Evolutionary conservation across 2,113 vertebrate genomes (phyloP).

Genomic region (Notiomystis cincta): DNA sequence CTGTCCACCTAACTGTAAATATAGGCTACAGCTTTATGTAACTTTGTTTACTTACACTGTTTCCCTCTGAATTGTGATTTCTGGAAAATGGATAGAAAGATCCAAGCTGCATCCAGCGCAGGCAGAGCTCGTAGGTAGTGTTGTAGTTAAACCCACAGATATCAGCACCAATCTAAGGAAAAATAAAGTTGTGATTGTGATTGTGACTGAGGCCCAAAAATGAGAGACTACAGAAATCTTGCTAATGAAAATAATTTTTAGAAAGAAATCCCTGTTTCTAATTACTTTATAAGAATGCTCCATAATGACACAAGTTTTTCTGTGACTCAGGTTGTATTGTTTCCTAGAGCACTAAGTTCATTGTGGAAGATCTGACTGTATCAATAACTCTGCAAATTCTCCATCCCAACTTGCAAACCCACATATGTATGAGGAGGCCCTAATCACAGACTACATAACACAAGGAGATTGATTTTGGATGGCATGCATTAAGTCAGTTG

Average conservation of each 20-base stretch:
- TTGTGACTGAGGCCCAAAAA: not conserved
- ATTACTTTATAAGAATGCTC: not conserved
- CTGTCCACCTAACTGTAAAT: not conserved
- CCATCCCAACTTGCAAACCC: not conserved
- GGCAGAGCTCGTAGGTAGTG: slow-evolving; percentile 79
- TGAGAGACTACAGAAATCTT: not conserved
- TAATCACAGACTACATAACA: not conserved
- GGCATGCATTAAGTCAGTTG: not conserved
- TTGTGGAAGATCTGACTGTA: not conserved
- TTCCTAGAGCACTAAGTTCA: not conserved
- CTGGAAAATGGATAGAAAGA: slow-evolving; percentile 89
- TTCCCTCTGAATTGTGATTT: slow-evolving; percentile 82
- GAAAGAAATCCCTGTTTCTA: not conserved
- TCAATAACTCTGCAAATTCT: not conserved
- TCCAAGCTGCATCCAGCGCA: slow-evolving; percentile 88
- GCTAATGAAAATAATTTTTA: not conserved
- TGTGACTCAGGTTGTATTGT: not conserved
- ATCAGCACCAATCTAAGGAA: slow-evolving; percentile 82
- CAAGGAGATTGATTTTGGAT: not conserved
- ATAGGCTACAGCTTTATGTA: not conserved
- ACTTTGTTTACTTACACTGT: slow-evolving; percentile 59
- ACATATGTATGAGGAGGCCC: not conserved
- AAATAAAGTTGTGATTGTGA: not conserved
- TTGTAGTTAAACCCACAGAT: slow-evolving; percentile 87
- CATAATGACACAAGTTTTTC: not conserved